Evolutionary conservation across 2,888 invertebrate genomes (phyloP).

Genomic region (Gibbula magus): DNA sequence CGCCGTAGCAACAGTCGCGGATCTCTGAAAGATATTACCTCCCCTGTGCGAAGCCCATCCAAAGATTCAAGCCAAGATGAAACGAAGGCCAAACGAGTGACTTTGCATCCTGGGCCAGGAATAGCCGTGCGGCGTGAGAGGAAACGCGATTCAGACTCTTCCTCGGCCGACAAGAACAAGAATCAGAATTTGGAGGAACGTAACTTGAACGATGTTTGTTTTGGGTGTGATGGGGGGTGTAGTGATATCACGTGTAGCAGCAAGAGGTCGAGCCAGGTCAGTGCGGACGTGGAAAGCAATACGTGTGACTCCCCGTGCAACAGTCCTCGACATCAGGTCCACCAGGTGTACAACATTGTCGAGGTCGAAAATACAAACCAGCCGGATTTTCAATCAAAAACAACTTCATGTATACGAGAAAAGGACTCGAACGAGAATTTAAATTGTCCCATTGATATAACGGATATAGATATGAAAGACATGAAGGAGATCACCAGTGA

Average conservation of each 20-base stretch:
- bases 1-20: constrained; percentile 73
- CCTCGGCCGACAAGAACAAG: constrained; percentile 13
- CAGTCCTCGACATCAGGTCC: constrained; percentile 41
- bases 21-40: constrained; percentile 60
- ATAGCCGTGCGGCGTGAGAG: constrained; percentile 48
- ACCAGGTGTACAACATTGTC: constrained; percentile 25
- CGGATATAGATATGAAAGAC: constrained; percentile 28
- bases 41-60: constrained; percentile 64
- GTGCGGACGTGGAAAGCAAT: constrained; percentile 68
- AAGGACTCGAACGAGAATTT: constrained; percentile 69
- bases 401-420: constrained; percentile 44
- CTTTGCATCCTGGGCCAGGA: constrained; percentile 57
- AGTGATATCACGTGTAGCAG: constrained; percentile 69
- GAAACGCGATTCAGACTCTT: constrained; percentile 2
- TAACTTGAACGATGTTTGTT: constrained; percentile 73
- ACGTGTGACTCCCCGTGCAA: constrained; percentile 59
- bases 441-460: constrained; percentile 52
- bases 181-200: constrained; percentile 43
- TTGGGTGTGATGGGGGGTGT: constrained; percentile 72
- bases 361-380: constrained; percentile 33
- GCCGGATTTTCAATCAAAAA: constrained; percentile 57
- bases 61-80: constrained; percentile 65
- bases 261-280: constrained; percentile 58
- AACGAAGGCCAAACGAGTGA: constrained; percentile 23
- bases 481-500: constrained; percentile 15